Evolutionary conservation across 2,797 vertebrate genomes (phyloP).

Genomic region (Rhadinocentrus ornatus): DNA sequence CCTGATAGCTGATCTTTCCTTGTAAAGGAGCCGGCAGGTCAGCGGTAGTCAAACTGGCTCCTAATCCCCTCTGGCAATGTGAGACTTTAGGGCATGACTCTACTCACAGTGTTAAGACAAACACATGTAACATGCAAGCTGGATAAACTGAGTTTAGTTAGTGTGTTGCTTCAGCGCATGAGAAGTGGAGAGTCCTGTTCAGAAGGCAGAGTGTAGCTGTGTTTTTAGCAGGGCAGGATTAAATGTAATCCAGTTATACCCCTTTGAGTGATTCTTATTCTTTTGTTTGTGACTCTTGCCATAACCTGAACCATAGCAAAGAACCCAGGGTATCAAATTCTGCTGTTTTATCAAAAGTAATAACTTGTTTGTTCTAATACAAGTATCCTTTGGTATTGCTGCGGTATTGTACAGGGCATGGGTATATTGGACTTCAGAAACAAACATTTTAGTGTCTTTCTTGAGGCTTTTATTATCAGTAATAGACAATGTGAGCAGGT

Average conservation of each 20-base stretch:
- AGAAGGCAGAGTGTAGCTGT: conserved; percentile 14
- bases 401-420: neutral
- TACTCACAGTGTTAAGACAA: conserved; percentile 52
- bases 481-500: no score
- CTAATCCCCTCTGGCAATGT: conserved; percentile 56
- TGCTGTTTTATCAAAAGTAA: conserved; percentile 3
- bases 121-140: conserved; percentile 38
- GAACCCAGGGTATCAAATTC: neutral
- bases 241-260: conserved; percentile 9
- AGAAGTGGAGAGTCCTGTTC: conserved; percentile 7
- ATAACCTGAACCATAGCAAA: conserved; percentile 1
- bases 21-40: conserved; percentile 80
- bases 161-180: conserved; percentile 12
- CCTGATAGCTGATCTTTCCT: conserved; percentile 75
- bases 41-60: conserved; percentile 67
- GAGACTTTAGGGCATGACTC: conserved; percentile 54
- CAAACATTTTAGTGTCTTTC: no score
- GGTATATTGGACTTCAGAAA: no score
- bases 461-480: no score
- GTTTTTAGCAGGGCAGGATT: conserved; percentile 28
- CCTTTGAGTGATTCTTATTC: neutral
- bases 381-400: neutral
- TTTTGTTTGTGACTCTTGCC: conserved; percentile 3
- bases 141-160: conserved; percentile 10
- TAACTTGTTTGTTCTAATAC: neutral